Evolutionary conservation across 2,888 invertebrate species (phyloP).

Genomic region (Deilephila porcellus): DNA sequence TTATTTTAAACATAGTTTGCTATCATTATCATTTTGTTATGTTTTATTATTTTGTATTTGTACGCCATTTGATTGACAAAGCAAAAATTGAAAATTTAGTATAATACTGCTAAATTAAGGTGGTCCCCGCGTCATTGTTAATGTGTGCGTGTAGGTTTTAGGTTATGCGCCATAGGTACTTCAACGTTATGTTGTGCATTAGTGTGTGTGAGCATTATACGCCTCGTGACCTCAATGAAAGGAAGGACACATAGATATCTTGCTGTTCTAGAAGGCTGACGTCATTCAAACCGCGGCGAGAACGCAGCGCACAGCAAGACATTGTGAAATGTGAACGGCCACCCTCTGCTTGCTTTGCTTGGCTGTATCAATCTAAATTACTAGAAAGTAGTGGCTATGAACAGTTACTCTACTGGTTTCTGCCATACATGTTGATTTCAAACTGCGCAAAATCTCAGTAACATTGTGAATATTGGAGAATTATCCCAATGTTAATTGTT

Average conservation of each 20-base stretch:
- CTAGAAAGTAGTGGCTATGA: slow-evolving; percentile 81
- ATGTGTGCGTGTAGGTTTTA: slow-evolving; percentile 39
- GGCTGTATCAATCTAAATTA: slow-evolving; percentile 73
- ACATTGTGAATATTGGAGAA: slow-evolving; percentile 77
- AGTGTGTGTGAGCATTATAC: slow-evolving; percentile 76
- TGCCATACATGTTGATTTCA: slow-evolving; percentile 76
- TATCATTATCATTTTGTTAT: slow-evolving; percentile 28
- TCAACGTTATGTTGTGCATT: slow-evolving; percentile 51
- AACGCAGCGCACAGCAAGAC: slow-evolving; percentile 75
- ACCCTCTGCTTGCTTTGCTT: slow-evolving; percentile 76
- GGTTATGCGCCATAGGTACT: slow-evolving; percentile 46
- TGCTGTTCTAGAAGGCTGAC: slow-evolving; percentile 82
- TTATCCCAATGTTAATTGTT: slow-evolving; percentile 78
- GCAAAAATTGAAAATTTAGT: slow-evolving; percentile 36
- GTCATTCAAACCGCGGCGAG: slow-evolving; percentile 74
- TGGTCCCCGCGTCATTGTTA: slow-evolving; percentile 47
- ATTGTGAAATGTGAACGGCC: slow-evolving; percentile 85
- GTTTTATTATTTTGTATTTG: slow-evolving; percentile 31
- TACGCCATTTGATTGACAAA: not conserved
- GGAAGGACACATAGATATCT: slow-evolving; percentile 69
- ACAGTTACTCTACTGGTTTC: slow-evolving; percentile 80
- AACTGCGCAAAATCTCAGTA: slow-evolving; percentile 68
- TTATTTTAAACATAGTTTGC: slow-evolving; percentile 26
- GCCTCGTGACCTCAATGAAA: slow-evolving; percentile 78
- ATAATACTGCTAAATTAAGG: slow-evolving; percentile 60